A percentile compares a stretch with the other conserved stretches of the same genome.
These are phyloP conservation scores for Chelon labrosus DNA, from an alignment of 2,797 vertebrate species.

Conservation along the genomic window DNA sequence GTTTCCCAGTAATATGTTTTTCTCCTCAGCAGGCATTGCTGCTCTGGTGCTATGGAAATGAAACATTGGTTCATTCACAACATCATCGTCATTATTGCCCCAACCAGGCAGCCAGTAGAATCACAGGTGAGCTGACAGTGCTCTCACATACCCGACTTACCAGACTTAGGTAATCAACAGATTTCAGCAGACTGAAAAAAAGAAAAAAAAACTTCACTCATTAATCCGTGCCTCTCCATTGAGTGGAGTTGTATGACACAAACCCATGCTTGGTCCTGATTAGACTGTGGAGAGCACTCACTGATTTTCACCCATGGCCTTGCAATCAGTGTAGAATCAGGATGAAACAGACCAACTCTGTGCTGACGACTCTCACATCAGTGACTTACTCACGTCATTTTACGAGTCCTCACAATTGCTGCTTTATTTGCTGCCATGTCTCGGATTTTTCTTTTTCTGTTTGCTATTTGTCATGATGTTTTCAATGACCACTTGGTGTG, in stretches of 20 bases:
- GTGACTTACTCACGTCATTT: slow-evolving; percentile 37
- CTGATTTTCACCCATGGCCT: slow-evolving; percentile 54
- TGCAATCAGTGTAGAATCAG: slow-evolving; percentile 67
- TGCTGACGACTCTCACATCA: slow-evolving; percentile 38
- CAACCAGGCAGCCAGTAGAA: slow-evolving; percentile 20
- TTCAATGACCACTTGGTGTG: not conserved
- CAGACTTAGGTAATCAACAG: slow-evolving; percentile 41
- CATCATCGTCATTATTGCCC: slow-evolving; percentile 22
- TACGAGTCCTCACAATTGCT: slow-evolving; percentile 30
- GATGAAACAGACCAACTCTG: slow-evolving; percentile 37
- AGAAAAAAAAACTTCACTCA: slow-evolving; percentile 41
- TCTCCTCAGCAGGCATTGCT: slow-evolving; percentile 22
- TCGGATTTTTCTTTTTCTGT: not conserved
- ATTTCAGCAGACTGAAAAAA: slow-evolving; percentile 35
- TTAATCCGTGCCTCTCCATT: slow-evolving; percentile 34
- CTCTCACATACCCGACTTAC: slow-evolving; percentile 28
- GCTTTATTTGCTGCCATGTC: slow-evolving; percentile 14
- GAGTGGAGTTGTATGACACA: slow-evolving; percentile 40
- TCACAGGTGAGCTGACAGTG: slow-evolving; percentile 41
- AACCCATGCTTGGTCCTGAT: slow-evolving; percentile 54
- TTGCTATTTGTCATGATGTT: not conserved
- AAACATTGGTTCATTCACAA: slow-evolving; percentile 34
- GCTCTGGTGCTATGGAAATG: slow-evolving; percentile 40
- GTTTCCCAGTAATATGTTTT: not conserved
- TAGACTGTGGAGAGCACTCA: slow-evolving; percentile 64